Percentiles rank a stretch among this genome's conserved stretches.
Evolutionary conservation across 2,797 vertebrate species (phyloP).

Genomic region (Ataeniobius toweri): DNA sequence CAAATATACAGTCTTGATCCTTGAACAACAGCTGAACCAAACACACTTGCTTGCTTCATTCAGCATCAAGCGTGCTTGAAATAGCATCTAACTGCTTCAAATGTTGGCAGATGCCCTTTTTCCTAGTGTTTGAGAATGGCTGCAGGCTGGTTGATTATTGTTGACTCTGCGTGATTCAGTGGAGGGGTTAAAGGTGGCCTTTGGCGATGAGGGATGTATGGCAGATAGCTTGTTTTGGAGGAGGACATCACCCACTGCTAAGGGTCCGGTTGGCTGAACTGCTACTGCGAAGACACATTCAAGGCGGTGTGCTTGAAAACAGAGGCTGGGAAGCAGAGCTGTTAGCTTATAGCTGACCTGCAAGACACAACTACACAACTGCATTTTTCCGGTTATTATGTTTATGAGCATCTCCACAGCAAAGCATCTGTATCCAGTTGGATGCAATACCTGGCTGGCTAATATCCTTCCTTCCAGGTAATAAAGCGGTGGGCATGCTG

Average conservation of each 20-base stretch:
- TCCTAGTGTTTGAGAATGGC: background rate
- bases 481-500: background rate
- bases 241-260: background rate
- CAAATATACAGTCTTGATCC: conserved; percentile 30
- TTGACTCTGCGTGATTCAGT: background rate
- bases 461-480: background rate
- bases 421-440: background rate
- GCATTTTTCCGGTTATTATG: background rate
- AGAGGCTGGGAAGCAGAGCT: background rate
- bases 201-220: background rate
- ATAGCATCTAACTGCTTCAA: conserved; percentile 19
- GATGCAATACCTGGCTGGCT: background rate
- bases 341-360: background rate
- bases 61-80: conserved; percentile 20
- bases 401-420: background rate
- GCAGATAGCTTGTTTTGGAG: background rate
- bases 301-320: background rate
- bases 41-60: conserved; percentile 23
- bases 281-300: background rate
- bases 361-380: background rate
- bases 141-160: background rate
- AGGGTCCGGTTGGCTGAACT: background rate
- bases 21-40: conserved; percentile 45
- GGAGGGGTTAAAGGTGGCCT: background rate
- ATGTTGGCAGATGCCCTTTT: conserved; percentile 19